Evolutionary conservation across 2,797 vertebrate genomes (phyloP).

Genomic region (Gadopsis marmoratus): DNA sequence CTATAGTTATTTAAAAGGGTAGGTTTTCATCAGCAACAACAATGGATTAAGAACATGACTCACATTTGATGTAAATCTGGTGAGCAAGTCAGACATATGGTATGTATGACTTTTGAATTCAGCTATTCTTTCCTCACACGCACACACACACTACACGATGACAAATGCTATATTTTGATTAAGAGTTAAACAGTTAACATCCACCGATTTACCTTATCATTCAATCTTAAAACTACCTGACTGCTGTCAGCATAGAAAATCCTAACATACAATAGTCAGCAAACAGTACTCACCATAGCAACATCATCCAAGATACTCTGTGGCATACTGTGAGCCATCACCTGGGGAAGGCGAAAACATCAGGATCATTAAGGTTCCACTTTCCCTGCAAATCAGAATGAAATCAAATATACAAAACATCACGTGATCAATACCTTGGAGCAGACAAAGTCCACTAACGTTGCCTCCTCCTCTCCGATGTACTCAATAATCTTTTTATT

Average conservation of each 20-base stretch:
- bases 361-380: background rate
- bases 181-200: background rate
- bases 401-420: too few species aligned
- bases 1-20: background rate
- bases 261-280: background rate
- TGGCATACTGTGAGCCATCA: conserved; percentile 98
- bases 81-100: background rate
- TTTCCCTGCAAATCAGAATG: background rate
- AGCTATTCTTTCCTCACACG: background rate
- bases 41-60: too few species aligned
- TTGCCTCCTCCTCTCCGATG: conserved; percentile 98
- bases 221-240: background rate
- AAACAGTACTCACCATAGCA: conserved; percentile 93
- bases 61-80: background rate
- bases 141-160: background rate
- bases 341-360: conserved; percentile 81
- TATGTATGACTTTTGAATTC: background rate
- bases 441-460: conserved; percentile 98
- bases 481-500: conserved; percentile 99
- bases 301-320: conserved; percentile 98
- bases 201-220: background rate
- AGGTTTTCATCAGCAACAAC: background rate
- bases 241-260: background rate
- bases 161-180: background rate
- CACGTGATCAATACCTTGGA: conserved; percentile 88